Evolutionary conservation across 2,888 invertebrate species (phyloP).

Genomic region (Zaprionus lineosus): DNA sequence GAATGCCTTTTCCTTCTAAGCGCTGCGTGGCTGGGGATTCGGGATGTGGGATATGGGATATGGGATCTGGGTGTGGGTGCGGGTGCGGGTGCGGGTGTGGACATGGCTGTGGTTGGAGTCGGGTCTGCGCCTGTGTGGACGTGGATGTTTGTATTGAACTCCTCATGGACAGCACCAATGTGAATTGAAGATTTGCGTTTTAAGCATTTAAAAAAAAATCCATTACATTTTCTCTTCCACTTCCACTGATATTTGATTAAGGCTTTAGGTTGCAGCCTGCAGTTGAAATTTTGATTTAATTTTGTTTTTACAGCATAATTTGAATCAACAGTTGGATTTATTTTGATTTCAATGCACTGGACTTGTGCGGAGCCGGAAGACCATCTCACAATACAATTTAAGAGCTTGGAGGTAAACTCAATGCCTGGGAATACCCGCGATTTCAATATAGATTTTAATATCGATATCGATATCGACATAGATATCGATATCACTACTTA

Average conservation of each 20-base stretch:
- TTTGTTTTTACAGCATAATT: conserved; percentile 28
- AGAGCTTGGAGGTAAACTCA: no score
- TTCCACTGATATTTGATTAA: conserved; percentile 10
- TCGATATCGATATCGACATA: conserved; percentile 15
- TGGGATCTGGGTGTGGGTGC: conserved; percentile 10
- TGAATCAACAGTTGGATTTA: conserved; percentile 43
- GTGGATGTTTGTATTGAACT: no score
- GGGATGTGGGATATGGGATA: conserved; percentile 11
- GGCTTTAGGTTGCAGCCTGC: conserved; percentile 24
- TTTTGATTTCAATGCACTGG: conserved; percentile 42
- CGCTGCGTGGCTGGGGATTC: conserved; percentile 12
- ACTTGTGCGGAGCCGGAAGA: conserved; percentile 39
- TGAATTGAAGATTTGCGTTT: conserved; percentile 54
- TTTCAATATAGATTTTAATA: no score
- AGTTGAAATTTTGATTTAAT: conserved; percentile 35
- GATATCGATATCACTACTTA: no score
- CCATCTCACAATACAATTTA: conserved; percentile 46
- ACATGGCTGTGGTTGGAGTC: no score
- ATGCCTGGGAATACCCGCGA: no score
- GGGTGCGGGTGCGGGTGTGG: conserved; percentile 2
- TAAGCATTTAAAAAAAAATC: conserved; percentile 63
- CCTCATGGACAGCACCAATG: no score
- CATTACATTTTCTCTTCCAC: conserved; percentile 27
- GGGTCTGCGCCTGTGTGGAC: no score
- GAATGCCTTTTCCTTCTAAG: no score